Conservation (phyloP, 2,888 invertebrate species). For the Calameuta idolon region DNA sequence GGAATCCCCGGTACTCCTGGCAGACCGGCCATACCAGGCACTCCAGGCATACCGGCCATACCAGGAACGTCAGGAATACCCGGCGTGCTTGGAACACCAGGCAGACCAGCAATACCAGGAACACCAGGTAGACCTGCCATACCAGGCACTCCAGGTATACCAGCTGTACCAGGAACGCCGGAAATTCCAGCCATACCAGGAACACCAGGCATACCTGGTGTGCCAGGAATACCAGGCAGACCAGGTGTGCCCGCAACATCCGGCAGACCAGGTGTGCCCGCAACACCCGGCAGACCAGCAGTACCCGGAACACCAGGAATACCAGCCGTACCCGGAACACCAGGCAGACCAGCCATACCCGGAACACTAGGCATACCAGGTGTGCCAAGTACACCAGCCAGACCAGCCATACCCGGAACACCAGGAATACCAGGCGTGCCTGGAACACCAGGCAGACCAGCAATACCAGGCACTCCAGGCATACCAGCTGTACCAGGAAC, state of each 20-base stretch:
- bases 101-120: conserved; percentile 61
- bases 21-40: conserved; percentile 43
- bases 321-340: conserved; percentile 53
- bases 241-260: conserved; percentile 21
- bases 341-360: conserved; percentile 45
- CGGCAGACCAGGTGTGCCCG: conserved; percentile 41
- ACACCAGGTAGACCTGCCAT: conserved; percentile 25
- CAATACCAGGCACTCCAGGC: conserved; percentile 28
- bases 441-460: conserved; percentile 22
- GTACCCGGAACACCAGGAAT: conserved; percentile 41
- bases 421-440: conserved; percentile 41
- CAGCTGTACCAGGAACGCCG: not conserved
- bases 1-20: conserved; percentile 46
- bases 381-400: too few relatives aligned
- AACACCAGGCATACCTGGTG: conserved; percentile 29
- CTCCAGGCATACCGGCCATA: conserved; percentile 28
- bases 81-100: conserved; percentile 40
- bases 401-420: conserved; percentile 53
- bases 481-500: conserved; percentile 55
- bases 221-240: conserved; percentile 56
- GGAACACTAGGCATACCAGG: conserved; percentile 50
- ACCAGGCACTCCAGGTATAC: too few relatives aligned
- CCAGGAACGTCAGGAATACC: conserved; percentile 47
- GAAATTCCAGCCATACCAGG: conserved; percentile 26
- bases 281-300: conserved; percentile 35